Conservation (phyloP, 1,140 invertebrate species). For the Drosophila pseudoananassae region DNA sequence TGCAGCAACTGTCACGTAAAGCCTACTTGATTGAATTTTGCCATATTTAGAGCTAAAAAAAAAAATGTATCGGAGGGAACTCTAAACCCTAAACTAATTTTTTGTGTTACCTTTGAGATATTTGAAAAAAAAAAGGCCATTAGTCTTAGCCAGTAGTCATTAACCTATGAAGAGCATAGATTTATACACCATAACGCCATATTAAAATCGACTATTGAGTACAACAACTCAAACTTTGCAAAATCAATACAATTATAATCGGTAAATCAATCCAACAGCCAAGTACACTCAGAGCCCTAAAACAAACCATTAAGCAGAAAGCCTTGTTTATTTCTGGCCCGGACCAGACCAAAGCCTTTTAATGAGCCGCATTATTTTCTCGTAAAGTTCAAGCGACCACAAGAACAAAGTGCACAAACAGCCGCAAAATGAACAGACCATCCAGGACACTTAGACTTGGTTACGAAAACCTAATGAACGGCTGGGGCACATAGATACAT, state of each 20-base stretch:
- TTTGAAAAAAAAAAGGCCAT: too few relatives aligned
- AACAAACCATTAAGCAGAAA: conserved; percentile 45
- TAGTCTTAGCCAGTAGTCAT: too few relatives aligned
- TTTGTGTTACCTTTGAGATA: too few relatives aligned
- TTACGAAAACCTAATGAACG: conserved; percentile 56
- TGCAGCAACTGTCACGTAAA: too few relatives aligned
- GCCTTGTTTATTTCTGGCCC: conserved; percentile 27
- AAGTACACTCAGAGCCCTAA: conserved; percentile 36
- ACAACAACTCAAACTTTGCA: conserved; percentile 20
- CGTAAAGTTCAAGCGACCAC: conserved; percentile 68
- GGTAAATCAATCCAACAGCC: conserved; percentile 17
- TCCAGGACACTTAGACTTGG: conserved; percentile 37
- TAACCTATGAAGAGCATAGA: too few relatives aligned
- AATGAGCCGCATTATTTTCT: conserved; percentile 56
- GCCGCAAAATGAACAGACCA: conserved; percentile 11
- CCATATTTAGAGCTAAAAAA: too few relatives aligned
- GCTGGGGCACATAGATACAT: conserved; percentile 4
- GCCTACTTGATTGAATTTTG: not conserved
- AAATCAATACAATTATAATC: conserved; percentile 22
- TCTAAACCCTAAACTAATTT: too few relatives aligned
- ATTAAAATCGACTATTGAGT: conserved; percentile 2
- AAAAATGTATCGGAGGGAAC: too few relatives aligned
- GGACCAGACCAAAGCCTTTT: conserved; percentile 30
- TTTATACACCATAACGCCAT: too few relatives aligned
- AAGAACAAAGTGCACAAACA: conserved; percentile 58